Conservation (phyloP, 2,797 vertebrate genomes). For the Salarias fasciatus region DNA sequence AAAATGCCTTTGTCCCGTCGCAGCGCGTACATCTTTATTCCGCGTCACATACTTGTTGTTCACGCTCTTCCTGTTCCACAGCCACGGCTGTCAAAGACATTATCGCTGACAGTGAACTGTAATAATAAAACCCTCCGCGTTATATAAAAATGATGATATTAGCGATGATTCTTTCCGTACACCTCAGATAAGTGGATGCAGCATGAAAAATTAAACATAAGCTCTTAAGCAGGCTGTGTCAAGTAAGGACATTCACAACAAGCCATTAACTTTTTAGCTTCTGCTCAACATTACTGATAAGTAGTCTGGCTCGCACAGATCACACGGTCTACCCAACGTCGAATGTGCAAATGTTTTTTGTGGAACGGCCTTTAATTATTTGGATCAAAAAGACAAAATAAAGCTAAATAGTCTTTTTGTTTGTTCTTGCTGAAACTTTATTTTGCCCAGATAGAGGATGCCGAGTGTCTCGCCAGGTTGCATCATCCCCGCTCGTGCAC, state of each 20-base stretch:
- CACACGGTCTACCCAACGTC: constrained; percentile 20
- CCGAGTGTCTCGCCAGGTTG: neutral
- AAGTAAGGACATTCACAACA: constrained; percentile 28
- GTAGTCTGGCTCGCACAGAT: constrained; percentile 18
- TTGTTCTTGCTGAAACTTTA: neutral
- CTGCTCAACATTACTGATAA: constrained; percentile 21
- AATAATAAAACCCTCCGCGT: neutral
- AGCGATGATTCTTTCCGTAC: constrained; percentile 8
- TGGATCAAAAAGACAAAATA: neutral
- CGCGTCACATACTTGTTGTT: constrained; percentile 2
- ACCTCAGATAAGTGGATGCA: constrained; percentile 20
- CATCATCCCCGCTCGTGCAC: constrained; percentile 8
- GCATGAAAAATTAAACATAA: constrained; percentile 37
- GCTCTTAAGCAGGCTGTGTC: constrained; percentile 32
- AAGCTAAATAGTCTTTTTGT: too few species aligned
- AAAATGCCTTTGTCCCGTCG: too few species aligned
- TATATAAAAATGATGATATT: neutral
- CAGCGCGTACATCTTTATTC: neutral
- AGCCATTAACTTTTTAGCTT: constrained; percentile 42
- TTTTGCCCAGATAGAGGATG: neutral
- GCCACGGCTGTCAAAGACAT: neutral
- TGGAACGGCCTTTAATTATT: too few species aligned
- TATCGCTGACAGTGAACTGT: neutral
- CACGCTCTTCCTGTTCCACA: neutral
- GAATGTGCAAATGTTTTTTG: constrained; percentile 4